phyloP scores from a whole-genome alignment of 2,888 invertebrate species.

The Acrobasis suavella region DNA sequence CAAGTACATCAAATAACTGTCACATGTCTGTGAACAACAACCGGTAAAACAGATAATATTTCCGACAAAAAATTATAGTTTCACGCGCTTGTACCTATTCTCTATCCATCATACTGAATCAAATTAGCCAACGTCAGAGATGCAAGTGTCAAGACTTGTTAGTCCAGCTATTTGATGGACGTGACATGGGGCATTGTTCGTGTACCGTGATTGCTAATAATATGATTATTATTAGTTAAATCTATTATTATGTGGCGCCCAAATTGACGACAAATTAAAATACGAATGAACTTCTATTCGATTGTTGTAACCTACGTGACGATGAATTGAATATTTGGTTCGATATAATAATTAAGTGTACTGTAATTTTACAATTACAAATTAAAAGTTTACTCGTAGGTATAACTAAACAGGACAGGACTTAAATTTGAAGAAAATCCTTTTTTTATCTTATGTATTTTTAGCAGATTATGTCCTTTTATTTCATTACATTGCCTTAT shows the following conservation, averaged over 20 bases:
- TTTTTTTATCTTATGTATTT: no score
- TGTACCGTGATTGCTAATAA: conserved; percentile 68
- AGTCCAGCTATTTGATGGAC: conserved; percentile 52
- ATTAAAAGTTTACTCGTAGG: no score
- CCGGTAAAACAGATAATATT: not conserved
- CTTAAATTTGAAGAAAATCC: no score
- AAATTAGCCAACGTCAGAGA: conserved; percentile 51
- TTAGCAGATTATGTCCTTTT: no score
- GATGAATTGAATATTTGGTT: not conserved
- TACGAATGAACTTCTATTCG: conserved; percentile 23
- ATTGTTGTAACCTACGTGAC: not conserved
- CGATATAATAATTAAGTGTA: not conserved
- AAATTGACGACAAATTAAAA: conserved; percentile 41
- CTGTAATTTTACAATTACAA: no score
- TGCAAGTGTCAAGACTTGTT: conserved; percentile 68
- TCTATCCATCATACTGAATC: conserved; percentile 51
- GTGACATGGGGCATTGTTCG: conserved; percentile 52
- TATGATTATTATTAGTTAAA: conserved; percentile 61
- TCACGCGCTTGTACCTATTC: conserved; percentile 39
- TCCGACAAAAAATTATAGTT: conserved; percentile 27
- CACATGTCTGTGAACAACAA: no score
- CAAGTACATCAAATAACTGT: no score
- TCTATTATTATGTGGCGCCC: conserved; percentile 37
- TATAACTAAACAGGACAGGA: no score
- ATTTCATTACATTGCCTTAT: no score